Percentiles rank a stretch among this genome's conserved stretches.
Conservation (phyloP, 2,888 invertebrate species). For the Metacarcinus magister region DNA sequence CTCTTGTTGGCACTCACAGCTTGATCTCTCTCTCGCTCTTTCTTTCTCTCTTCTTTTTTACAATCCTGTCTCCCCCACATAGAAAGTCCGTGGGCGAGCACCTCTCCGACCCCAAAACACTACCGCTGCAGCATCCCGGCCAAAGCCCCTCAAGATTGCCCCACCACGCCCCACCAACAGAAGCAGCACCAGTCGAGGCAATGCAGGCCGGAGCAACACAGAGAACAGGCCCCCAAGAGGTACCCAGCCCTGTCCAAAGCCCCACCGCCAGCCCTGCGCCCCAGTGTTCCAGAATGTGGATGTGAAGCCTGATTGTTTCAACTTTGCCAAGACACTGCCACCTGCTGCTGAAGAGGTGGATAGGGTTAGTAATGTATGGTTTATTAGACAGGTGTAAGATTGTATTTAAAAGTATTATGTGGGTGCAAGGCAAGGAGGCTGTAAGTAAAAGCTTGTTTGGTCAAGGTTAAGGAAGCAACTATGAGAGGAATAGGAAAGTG, state of each 20-base stretch:
- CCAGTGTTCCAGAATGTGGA: background rate
- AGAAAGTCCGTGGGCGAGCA: conserved; percentile 62
- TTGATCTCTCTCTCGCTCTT: background rate
- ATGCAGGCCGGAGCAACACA: background rate
- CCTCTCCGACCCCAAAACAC: conserved; percentile 69
- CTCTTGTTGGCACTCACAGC: background rate
- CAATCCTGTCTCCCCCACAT: background rate
- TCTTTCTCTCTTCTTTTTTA: background rate
- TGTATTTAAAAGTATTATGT: too few relatives aligned
- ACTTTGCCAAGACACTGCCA: conserved; percentile 16
- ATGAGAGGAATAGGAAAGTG: too few relatives aligned
- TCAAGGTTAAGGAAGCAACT: too few relatives aligned
- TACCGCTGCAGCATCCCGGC: background rate
- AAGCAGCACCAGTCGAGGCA: background rate
- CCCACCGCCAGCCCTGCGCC: background rate
- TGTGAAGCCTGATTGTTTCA: background rate
- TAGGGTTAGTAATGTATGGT: background rate
- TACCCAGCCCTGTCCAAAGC: background rate
- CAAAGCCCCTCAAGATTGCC: conserved; percentile 27
- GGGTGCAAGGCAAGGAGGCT: too few relatives aligned
- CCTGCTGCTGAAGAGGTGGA: background rate
- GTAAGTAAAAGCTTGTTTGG: too few relatives aligned
- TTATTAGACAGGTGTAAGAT: background rate
- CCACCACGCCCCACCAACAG: background rate
- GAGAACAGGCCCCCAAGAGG: conserved; percentile 47